Percentiles rank a stretch among this genome's conserved stretches.
Conservation (phyloP, 1,140 invertebrate genomes). For the Caenorhabditis briggsae region DNA sequence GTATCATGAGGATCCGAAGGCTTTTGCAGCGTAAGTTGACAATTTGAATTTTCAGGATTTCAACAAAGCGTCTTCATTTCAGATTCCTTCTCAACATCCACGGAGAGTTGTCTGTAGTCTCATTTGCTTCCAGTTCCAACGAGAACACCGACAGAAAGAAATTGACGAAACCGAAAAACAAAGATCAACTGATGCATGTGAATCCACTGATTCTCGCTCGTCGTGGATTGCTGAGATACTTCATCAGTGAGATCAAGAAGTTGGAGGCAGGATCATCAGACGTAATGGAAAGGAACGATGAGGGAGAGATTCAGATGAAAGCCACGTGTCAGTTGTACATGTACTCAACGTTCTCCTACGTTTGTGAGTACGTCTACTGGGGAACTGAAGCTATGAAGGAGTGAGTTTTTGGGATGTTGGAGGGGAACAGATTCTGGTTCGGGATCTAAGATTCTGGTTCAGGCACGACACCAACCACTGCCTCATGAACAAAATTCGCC, state of each 20-base stretch:
- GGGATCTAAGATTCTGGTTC: background rate
- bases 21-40: conserved; percentile 8
- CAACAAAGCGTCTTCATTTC: background rate
- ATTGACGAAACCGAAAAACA: background rate
- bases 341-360: conserved; percentile 21
- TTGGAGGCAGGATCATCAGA: background rate
- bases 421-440: background rate
- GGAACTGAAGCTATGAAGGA: background rate
- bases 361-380: conserved; percentile 47
- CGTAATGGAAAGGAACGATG: background rate
- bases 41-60: background rate
- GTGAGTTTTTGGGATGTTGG: conserved; percentile 2
- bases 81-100: conserved; percentile 1
- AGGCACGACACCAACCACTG: conserved; percentile 44
- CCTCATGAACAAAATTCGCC: conserved; percentile 29
- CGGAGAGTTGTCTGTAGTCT: background rate
- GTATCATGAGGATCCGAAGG: conserved; percentile 4
- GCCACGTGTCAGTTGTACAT: background rate
- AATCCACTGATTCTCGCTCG: background rate
- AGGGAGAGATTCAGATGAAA: background rate
- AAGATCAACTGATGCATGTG: background rate
- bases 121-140: background rate
- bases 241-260: background rate
- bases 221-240: background rate
- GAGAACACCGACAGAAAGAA: conserved; percentile 14